A percentile compares a stretch with the other conserved stretches of the same genome.
phyloP scores from a whole-genome alignment of 1,140 invertebrate genomes.

The Nymphalis io region DNA sequence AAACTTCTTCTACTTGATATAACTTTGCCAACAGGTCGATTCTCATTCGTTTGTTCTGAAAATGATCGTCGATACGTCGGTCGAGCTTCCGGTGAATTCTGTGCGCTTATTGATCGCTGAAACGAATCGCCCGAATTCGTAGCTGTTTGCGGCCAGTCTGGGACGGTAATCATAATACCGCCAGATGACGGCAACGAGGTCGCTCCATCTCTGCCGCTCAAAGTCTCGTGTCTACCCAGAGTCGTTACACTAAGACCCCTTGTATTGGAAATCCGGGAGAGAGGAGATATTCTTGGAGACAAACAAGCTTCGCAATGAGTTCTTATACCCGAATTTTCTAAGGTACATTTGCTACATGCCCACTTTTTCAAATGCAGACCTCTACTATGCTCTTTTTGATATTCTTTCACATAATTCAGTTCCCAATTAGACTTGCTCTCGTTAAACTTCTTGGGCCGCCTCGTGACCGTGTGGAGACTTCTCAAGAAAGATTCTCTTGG shows the following conservation, averaged over 20 bases:
- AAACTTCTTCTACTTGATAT: slow-evolving; percentile 82
- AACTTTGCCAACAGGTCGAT: slow-evolving; percentile 75
- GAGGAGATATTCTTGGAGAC: slow-evolving; percentile 65
- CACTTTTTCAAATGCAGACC: slow-evolving; percentile 80
- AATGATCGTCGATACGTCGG: slow-evolving; percentile 84
- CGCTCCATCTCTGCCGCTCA: slow-evolving; percentile 66
- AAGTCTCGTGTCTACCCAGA: slow-evolving; percentile 70
- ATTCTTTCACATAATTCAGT: slow-evolving; percentile 74
- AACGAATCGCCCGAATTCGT: slow-evolving; percentile 77
- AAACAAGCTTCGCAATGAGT: slow-evolving; percentile 86
- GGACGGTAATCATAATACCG: slow-evolving; percentile 75
- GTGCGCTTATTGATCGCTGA: slow-evolving; percentile 73
- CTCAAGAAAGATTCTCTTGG: slow-evolving; percentile 70
- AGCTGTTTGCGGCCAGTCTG: slow-evolving; percentile 70
- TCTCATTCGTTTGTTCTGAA: slow-evolving; percentile 81
- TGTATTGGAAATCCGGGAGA: slow-evolving; percentile 66
- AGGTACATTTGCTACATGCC: slow-evolving; percentile 88
- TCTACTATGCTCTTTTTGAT: slow-evolving; percentile 71
- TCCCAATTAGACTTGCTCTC: slow-evolving; percentile 78
- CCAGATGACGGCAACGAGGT: slow-evolving; percentile 69
- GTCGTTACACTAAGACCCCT: slow-evolving; percentile 74
- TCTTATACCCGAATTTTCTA: slow-evolving; percentile 85
- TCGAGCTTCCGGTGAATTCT: slow-evolving; percentile 78
- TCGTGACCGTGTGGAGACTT: slow-evolving; percentile 73
- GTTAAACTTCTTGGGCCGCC: slow-evolving; percentile 67